These are phyloP conservation scores for Mantis religiosa DNA, from an alignment of 2,888 invertebrate species.

Conservation along the genomic window DNA sequence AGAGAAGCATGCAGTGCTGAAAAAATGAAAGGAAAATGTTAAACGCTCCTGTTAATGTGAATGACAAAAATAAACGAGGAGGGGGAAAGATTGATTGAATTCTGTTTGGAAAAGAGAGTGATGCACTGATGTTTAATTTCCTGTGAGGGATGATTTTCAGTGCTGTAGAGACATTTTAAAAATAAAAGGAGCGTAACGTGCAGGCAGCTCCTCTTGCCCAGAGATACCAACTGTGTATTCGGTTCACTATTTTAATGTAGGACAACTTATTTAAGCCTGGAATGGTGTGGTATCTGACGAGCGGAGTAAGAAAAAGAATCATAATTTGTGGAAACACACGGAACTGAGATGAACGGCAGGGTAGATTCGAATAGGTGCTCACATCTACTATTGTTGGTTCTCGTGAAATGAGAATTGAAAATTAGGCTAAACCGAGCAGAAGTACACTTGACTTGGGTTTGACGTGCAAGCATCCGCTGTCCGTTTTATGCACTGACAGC, in stretches of 20 bases:
- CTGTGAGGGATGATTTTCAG: background rate
- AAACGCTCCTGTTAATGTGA: background rate
- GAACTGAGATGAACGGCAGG: too few relatives aligned
- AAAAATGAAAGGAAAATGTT: background rate
- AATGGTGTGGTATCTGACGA: background rate
- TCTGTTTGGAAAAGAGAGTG: background rate
- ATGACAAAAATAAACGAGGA: background rate
- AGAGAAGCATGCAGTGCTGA: background rate
- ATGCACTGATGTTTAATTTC: slow-evolving; percentile 11
- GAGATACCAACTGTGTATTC: background rate
- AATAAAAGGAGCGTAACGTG: background rate
- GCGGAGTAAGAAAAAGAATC: too few relatives aligned
- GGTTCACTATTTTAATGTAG: background rate
- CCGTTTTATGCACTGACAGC: too few relatives aligned
- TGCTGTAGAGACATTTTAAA: background rate
- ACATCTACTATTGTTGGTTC: too few relatives aligned
- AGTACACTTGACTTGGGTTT: too few relatives aligned
- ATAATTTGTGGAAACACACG: too few relatives aligned
- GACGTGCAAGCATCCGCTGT: too few relatives aligned
- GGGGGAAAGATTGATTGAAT: slow-evolving; percentile 1
- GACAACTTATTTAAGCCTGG: background rate
- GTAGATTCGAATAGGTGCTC: too few relatives aligned
- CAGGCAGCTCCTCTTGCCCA: background rate
- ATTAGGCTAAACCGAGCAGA: too few relatives aligned
- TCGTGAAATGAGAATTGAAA: too few relatives aligned